Percentiles rank a stretch among this genome's conserved stretches.
Conservation (phyloP, 2,888 invertebrate species). For the Reticulitermes lucifugus region DNA sequence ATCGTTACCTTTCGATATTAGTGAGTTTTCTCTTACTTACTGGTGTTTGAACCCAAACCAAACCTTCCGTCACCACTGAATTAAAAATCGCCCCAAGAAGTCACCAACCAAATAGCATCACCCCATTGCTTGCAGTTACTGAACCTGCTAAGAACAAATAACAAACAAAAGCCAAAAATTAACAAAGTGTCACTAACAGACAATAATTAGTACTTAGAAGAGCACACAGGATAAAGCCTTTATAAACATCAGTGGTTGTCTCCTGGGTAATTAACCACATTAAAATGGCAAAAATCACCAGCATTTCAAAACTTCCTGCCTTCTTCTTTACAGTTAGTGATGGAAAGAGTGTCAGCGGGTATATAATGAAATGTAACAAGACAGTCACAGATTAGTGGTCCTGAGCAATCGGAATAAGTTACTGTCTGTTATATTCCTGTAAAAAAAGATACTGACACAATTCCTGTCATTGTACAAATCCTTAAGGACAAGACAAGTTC, state of each 20-base stretch:
- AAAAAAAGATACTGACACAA: no score
- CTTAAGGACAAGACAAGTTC: no score
- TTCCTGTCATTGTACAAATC: no score
- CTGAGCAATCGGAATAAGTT: no score
- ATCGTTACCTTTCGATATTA: conserved; percentile 8
- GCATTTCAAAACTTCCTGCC: no score
- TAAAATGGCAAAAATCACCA: no score
- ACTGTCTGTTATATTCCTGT: no score
- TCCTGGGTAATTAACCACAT: no score
- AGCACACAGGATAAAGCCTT: background rate
- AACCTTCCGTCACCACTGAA: conserved; percentile 48
- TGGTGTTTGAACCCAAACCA: conserved; percentile 42
- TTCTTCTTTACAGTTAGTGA: no score
- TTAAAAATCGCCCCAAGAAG: conserved; percentile 46
- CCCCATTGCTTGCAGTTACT: conserved; percentile 41
- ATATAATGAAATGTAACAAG: no score
- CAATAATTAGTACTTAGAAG: background rate
- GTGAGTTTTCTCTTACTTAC: conserved; percentile 42
- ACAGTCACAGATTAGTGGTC: no score
- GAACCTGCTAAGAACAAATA: conserved; percentile 46
- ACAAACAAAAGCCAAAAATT: conserved; percentile 38
- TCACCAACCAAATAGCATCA: conserved; percentile 47
- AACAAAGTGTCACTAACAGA: conserved; percentile 1
- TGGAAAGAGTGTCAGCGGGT: no score
- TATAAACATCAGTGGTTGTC: background rate